Conservation (phyloP, 2,888 invertebrate genomes). For the Athalia cordata region DNA sequence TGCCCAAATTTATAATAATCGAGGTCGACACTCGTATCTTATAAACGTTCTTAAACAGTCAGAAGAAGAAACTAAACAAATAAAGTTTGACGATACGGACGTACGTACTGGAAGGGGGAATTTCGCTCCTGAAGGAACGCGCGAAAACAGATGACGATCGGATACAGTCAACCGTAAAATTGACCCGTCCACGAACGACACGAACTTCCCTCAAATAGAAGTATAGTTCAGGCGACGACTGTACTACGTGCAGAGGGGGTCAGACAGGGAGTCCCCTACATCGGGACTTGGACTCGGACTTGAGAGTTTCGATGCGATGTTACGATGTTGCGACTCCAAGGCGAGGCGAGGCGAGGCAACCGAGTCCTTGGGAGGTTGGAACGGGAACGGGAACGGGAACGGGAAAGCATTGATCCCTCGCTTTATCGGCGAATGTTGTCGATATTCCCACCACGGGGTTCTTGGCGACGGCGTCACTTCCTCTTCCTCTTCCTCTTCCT, state of each 20-base stretch:
- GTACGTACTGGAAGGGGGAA: background rate
- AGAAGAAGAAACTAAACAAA: background rate
- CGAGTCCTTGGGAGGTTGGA: background rate
- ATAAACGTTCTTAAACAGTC: background rate
- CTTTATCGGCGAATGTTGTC: slow-evolving; percentile 41
- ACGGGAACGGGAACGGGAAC: slow-evolving; percentile 11
- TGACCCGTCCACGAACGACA: background rate
- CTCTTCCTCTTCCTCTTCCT: slow-evolving; percentile 35
- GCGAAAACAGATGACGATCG: background rate
- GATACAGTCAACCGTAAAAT: slow-evolving; percentile 18
- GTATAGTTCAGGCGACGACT: slow-evolving; percentile 2
- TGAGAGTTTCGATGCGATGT: background rate
- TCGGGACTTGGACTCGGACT: background rate
- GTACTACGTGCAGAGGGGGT: background rate
- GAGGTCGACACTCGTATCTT: background rate
- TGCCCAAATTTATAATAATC: background rate
- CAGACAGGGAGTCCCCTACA: background rate
- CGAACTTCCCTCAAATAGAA: slow-evolving; percentile 14
- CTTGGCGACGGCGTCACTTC: slow-evolving; percentile 40
- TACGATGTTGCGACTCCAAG: slow-evolving; percentile 25
- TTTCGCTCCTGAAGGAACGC: no score
- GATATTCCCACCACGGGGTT: slow-evolving; percentile 38
- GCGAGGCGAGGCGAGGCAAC: slow-evolving; percentile 5
- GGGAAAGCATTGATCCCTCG: slow-evolving; percentile 36
- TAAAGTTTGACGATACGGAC: background rate